phyloP scores from a whole-genome alignment of 1,140 invertebrate genomes.

The Elymnias hypermnestra region DNA sequence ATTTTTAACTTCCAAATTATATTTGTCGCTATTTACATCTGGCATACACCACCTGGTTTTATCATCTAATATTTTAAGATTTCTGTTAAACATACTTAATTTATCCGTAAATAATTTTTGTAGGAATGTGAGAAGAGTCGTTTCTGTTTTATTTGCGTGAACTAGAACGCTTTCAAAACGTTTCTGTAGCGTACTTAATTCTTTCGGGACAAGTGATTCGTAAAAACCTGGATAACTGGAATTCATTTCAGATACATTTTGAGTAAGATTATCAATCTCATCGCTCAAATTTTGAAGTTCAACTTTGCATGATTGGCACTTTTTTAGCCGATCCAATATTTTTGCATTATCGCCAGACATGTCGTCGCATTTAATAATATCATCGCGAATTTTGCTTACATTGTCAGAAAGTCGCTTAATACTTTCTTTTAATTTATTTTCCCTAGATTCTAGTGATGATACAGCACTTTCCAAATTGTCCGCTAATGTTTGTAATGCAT shows the following conservation, averaged over 20 bases:
- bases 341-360: conserved; percentile 91
- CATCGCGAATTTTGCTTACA: conserved; percentile 87
- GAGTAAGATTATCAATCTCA: conserved; percentile 81
- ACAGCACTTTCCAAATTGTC: conserved; percentile 85
- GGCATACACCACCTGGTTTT: conserved; percentile 95
- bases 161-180: conserved; percentile 83
- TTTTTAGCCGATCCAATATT: conserved; percentile 86
- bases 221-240: conserved; percentile 87
- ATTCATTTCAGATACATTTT: conserved; percentile 83
- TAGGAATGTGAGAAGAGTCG: conserved; percentile 86
- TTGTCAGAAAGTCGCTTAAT: conserved; percentile 83
- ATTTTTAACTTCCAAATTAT: conserved; percentile 94
- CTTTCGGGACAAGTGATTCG: conserved; percentile 86
- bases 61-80: conserved; percentile 87
- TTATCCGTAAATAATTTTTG: conserved; percentile 93
- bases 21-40: conserved; percentile 90
- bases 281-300: conserved; percentile 81
- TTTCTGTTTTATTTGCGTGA: conserved; percentile 88
- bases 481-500: conserved; percentile 83
- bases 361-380: conserved; percentile 93
- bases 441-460: conserved; percentile 83
- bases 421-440: conserved; percentile 82
- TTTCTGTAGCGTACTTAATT: conserved; percentile 86
- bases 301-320: conserved; percentile 82
- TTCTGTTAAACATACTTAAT: conserved; percentile 86